Evolutionary conservation across 1,140 invertebrate genomes (phyloP).

Genomic region (Riptortus pedestris): DNA sequence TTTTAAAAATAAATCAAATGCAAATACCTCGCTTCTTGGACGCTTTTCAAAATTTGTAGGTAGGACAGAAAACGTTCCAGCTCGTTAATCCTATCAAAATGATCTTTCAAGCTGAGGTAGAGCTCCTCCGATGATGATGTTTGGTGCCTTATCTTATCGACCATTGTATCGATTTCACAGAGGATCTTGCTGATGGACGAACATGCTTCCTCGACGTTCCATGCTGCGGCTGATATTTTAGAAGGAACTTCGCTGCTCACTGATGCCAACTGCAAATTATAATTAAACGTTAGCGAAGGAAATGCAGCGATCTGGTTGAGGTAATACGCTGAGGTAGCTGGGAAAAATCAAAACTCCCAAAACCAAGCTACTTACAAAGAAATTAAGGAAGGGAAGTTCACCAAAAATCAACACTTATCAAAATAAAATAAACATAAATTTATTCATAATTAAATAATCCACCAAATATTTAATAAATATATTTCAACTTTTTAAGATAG

Average conservation of each 20-base stretch:
- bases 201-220: constrained; percentile 42
- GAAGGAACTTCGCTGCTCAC: constrained; percentile 47
- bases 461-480: too few relatives aligned
- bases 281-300: neutral
- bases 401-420: too few relatives aligned
- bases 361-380: too few relatives aligned
- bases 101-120: constrained; percentile 37
- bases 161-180: constrained; percentile 16
- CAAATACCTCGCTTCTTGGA: constrained; percentile 53
- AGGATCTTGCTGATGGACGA: neutral
- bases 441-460: too few relatives aligned
- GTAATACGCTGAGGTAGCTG: neutral
- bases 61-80: constrained; percentile 52
- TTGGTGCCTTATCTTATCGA: constrained; percentile 32
- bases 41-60: constrained; percentile 48
- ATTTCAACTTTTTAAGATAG: too few relatives aligned
- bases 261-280: constrained; percentile 45
- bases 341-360: too few relatives aligned
- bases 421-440: too few relatives aligned
- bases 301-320: neutral
- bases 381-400: too few relatives aligned
- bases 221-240: constrained; percentile 46
- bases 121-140: neutral
- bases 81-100: constrained; percentile 47
- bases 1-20: too few relatives aligned